Evolutionary conservation across 2,888 invertebrate genomes (phyloP), one percentile per base, ranked within the genome.

Genomic region (Toxonevra muliebris): DNA sequence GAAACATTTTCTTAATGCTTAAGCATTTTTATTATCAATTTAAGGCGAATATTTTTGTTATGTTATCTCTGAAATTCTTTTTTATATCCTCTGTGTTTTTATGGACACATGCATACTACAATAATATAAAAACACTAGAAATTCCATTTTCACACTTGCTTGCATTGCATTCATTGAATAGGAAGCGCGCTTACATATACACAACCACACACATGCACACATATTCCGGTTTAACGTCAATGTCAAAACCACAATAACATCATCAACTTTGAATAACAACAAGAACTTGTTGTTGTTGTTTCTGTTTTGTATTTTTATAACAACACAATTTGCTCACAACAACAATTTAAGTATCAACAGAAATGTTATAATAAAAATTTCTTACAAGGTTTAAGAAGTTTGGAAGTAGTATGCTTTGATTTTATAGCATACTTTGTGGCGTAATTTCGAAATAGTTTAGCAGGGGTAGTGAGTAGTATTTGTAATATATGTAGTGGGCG

Each of bases 371-470:
- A 65, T 65, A 65, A 59, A 65, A 59, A 50, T 66, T 61, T 45
- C 55, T 55, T 48, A 10, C 17, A 15, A 30, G 13, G 40, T 19
- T 19, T 63, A 20, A 7, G 55, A 15, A 17, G 50, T 52, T 50
- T 59, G 19, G 12, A 20, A 48, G 19, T 7, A 30, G 30, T 50
- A 53, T 53, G 52, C 55, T 61, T 61, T 55, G 66, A 61, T 61
- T 67, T 70, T 67, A 67, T 70, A 15, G 65, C 65, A 65, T 65
- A 65, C 61, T 66, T 66, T 58, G 61, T 11, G 69, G 64, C 61
- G 61, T 64, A 11, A 53, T 61, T 11, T 53, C 19, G 19, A 8
- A 53, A 61, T 61, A 53, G 61, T 53, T 61, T 52, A 52, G 12
- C 11, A 19, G 20, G 48, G 20, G 30, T 50, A 42, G 30, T 30